Evolutionary conservation across 2,797 vertebrate genomes (phyloP).

Genomic region (Brotogeris chrysoptera): DNA sequence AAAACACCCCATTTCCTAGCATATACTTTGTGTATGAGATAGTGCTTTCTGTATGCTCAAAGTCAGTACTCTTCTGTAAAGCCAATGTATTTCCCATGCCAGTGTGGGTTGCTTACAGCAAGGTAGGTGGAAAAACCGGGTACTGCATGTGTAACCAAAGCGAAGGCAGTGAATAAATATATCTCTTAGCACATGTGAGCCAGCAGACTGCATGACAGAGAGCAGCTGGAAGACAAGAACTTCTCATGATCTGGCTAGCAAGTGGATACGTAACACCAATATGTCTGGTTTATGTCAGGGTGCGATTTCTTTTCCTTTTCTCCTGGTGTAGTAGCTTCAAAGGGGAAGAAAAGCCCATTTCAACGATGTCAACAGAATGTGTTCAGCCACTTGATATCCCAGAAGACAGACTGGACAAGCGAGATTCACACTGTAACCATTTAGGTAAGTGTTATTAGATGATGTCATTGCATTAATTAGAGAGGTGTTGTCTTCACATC

Average conservation of each 20-base stretch:
- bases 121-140: neutral
- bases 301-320: neutral
- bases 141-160: neutral
- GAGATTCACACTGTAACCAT: constrained; percentile 72
- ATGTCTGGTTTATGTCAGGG: neutral
- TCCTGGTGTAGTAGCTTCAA: neutral
- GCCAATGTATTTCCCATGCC: fast-evolving
- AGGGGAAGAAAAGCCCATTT: neutral
- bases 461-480: constrained; percentile 5
- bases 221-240: neutral
- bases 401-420: constrained; percentile 78
- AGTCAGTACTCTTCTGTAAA: neutral
- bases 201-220: neutral
- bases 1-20: neutral
- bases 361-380: constrained; percentile 81
- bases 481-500: constrained; percentile 1
- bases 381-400: constrained; percentile 79
- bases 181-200: fast-evolving
- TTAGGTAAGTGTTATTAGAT: constrained; percentile 73
- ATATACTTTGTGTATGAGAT: neutral
- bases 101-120: neutral
- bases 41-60: neutral
- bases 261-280: neutral
- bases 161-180: neutral
- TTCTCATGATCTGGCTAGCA: neutral